Base-by-base conservation (phyloP, 2,888 invertebrate genomes). In the Aspidiotus destructor region DNA sequence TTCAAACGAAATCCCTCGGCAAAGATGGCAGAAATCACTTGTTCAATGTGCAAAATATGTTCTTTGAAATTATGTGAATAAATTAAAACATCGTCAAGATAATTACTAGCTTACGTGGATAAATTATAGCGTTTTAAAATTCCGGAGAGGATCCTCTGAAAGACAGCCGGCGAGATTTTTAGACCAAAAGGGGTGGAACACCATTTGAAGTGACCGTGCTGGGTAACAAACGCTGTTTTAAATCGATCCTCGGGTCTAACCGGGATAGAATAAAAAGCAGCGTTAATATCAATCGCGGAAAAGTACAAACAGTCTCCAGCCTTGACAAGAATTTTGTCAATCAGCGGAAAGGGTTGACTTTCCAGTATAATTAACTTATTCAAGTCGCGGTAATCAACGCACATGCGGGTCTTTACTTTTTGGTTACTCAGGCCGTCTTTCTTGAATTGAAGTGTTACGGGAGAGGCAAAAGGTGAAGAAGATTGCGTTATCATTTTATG, bases 201-300 rank as follows among this genome's bases (percentile, higher is more conserved):
- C 62, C 62, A 62, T 8, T 62, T 10, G 15, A 17, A 62, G 53
- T 68, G 68, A 9, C 68, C 68, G 15, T 48, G 8, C 40, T 68
- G 68, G 3, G 68, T 68, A 13, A 68, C 41, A 62, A 68, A 68
- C 2, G 68, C 68, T 9, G 62, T 65, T 64, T 68, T 61, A 75
- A 75, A 75, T 76, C 77, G 71, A 77, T 77, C 42, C 75, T 76
- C 13, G 75, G 76, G 70, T 76, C 55, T 10, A 55, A 55, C 16
- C 16, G 3, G 55, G n/a, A 55, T 55, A 2, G 55, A 55, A 9
- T 15, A 5, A 55, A 55, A 55, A 10, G 55, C 55, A 10, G 16
- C 16, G 17, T 55, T 77, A 65, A 76, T 74, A 57, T 77, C 76
- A 0, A 77, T 53, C 15, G 74, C 75, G n/a, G 75, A 70, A 68